These are phyloP conservation scores for Silurus lanzhouensis DNA, from an alignment of 2,797 vertebrate species.

Conservation along the genomic window DNA sequence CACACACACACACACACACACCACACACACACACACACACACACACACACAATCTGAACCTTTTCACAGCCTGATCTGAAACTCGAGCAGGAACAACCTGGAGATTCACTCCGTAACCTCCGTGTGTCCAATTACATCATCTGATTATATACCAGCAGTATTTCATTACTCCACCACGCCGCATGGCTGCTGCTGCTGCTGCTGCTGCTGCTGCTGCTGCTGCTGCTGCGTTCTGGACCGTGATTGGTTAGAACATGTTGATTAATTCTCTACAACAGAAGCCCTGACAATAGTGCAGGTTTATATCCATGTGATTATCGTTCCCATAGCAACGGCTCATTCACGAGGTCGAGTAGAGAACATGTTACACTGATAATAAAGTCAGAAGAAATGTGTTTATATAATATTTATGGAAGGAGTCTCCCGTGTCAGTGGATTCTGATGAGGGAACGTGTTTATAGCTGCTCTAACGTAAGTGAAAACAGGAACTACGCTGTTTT, in stretches of 20 bases:
- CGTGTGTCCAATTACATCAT: not conserved
- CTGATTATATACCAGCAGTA: no score
- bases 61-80: not conserved
- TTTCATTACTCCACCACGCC: not conserved
- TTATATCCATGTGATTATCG: no score
- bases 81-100: not conserved
- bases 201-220: not conserved
- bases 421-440: not conserved
- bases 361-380: not conserved
- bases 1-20: not conserved
- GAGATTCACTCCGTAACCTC: not conserved
- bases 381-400: not conserved
- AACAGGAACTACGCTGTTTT: not conserved
- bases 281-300: no score
- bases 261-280: not conserved
- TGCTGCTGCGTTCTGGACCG: not conserved
- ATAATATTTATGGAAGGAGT: not conserved
- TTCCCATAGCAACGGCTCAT: slow-evolving; percentile 1
- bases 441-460: not conserved
- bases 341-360: not conserved
- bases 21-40: not conserved
- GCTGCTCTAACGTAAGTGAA: not conserved
- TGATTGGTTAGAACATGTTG: not conserved
- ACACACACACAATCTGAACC: not conserved
- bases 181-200: not conserved